These are phyloP conservation scores for Cyclargus thomasi DNA, from an alignment of 1,140 invertebrate genomes.

Conservation along the genomic window DNA sequence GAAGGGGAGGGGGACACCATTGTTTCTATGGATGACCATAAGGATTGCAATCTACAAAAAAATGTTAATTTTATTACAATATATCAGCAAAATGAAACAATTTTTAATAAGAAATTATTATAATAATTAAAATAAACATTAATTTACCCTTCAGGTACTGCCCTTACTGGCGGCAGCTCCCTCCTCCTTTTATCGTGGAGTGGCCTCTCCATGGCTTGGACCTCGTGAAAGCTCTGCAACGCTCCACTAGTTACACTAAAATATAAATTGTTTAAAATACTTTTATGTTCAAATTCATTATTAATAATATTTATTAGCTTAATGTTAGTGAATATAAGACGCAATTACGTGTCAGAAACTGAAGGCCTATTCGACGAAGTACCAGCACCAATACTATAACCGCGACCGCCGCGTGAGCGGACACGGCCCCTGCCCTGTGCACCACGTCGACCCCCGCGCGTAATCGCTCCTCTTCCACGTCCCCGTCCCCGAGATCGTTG, in stretches of 20 bases:
- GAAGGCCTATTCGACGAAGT: no score
- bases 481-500: no score
- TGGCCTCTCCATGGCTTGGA: neutral
- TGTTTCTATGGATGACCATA: no score
- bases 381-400: neutral
- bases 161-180: slow-evolving; percentile 14
- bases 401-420: slow-evolving; percentile 6
- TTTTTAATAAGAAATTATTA: no score
- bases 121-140: slow-evolving; percentile 15
- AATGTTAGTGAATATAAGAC: no score
- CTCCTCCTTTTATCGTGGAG: slow-evolving; percentile 13
- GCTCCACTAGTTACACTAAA: slow-evolving; percentile 16
- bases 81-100: no score
- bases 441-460: slow-evolving; percentile 12
- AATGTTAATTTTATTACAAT: no score
- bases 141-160: slow-evolving; percentile 18
- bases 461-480: slow-evolving; percentile 13
- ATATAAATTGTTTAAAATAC: slow-evolving; percentile 18
- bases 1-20: no score
- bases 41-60: no score
- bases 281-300: slow-evolving; percentile 15
- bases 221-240: slow-evolving; percentile 10
- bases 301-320: neutral
- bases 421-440: slow-evolving; percentile 14
- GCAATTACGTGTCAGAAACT: no score